A percentile compares a stretch with the other conserved stretches of the same genome.
These are phyloP conservation scores for Mycalesis mineus DNA, from an alignment of 2,888 invertebrate species.

Conservation along the genomic window DNA sequence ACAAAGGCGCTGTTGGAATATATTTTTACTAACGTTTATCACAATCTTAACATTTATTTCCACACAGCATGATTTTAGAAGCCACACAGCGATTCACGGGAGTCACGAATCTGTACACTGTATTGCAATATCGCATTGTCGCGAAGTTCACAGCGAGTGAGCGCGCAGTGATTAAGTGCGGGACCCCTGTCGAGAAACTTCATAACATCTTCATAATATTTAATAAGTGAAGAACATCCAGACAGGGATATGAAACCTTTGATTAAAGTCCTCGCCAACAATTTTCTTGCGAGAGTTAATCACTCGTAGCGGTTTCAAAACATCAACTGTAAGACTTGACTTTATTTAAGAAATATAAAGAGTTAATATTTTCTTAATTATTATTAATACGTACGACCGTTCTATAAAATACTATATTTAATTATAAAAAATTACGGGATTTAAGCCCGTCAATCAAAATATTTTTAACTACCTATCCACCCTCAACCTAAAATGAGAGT, in stretches of 20 bases:
- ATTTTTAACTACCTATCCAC: too few species aligned
- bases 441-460: too few species aligned
- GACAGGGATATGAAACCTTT: constrained; percentile 12
- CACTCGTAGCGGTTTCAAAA: not conserved
- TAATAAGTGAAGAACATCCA: constrained; percentile 8
- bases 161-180: constrained; percentile 41
- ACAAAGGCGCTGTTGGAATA: too few species aligned
- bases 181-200: constrained; percentile 18
- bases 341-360: too few species aligned
- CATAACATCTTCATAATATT: constrained; percentile 13
- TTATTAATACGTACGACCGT: too few species aligned
- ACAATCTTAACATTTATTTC: too few species aligned
- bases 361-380: too few species aligned
- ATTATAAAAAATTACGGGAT: too few species aligned
- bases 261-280: constrained; percentile 4
- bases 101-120: constrained; percentile 43
- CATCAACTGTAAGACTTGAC: not conserved
- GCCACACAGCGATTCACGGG: constrained; percentile 37
- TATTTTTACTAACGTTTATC: too few species aligned
- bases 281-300: constrained; percentile 8
- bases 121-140: constrained; percentile 54
- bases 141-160: constrained; percentile 46
- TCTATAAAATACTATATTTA: too few species aligned
- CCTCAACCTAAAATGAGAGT: too few species aligned
- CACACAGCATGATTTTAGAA: constrained; percentile 23